Percentiles rank a stretch among this genome's conserved stretches.
Conservation (phyloP, 1,140 invertebrate genomes). For the Nymphalis io region DNA sequence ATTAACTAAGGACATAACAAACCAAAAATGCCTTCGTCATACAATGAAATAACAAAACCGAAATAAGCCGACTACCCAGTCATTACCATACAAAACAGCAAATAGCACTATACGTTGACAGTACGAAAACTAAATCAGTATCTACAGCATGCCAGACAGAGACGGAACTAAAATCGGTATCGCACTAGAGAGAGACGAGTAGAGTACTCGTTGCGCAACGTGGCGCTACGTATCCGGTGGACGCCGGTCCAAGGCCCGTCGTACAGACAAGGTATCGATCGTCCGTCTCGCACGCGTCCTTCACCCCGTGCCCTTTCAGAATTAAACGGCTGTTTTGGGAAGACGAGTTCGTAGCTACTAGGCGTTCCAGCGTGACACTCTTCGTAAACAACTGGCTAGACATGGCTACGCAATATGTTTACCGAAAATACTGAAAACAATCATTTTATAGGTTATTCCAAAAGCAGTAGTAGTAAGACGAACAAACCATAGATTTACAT, state of each 20-base stretch:
- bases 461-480: background rate
- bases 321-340: constrained; percentile 43
- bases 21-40: background rate
- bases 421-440: background rate
- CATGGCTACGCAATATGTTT: background rate
- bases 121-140: background rate
- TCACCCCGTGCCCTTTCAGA: constrained; percentile 69
- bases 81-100: constrained; percentile 4
- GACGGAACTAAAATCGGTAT: background rate
- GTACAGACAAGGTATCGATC: constrained; percentile 57
- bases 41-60: background rate
- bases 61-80: background rate
- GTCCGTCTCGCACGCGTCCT: constrained; percentile 55
- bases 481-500: no score
- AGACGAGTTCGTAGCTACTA: constrained; percentile 10
- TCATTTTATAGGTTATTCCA: background rate
- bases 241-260: constrained; percentile 9
- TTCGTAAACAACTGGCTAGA: constrained; percentile 19
- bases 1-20: no score
- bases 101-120: background rate
- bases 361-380: background rate
- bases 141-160: background rate
- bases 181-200: background rate
- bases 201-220: constrained; percentile 5
- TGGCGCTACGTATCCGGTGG: constrained; percentile 15